Percentiles rank a stretch among this genome's conserved stretches.
Evolutionary conservation across 2,888 invertebrate genomes (phyloP).

Genomic region (Drosophila yooni): DNA sequence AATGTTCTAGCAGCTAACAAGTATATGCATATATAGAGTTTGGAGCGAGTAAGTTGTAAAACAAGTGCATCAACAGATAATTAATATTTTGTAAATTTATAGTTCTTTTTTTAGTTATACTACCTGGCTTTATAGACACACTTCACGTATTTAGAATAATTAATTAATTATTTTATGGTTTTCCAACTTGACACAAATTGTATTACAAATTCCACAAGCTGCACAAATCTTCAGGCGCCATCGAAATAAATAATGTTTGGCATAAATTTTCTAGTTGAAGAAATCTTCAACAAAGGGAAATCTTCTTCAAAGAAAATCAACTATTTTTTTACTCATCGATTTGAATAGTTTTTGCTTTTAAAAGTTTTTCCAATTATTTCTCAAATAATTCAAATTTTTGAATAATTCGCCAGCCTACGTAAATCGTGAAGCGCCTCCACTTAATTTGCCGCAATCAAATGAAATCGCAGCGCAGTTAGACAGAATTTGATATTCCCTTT

Average conservation of each 20-base stretch:
- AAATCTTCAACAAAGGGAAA: not conserved
- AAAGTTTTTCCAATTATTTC: not conserved
- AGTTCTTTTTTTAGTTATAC: not conserved
- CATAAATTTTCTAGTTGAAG: not conserved
- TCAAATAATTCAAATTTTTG: not conserved
- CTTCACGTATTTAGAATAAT: not conserved
- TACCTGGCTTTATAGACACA: not conserved
- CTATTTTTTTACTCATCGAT: not conserved
- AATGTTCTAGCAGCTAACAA: constrained; percentile 24
- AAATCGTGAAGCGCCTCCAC: not conserved
- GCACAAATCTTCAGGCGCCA: not conserved
- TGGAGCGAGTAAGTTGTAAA: not conserved
- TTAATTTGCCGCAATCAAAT: constrained; percentile 1
- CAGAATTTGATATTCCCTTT: constrained; percentile 5
- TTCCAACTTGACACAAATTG: not conserved
- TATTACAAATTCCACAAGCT: not conserved
- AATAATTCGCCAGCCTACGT: not conserved
- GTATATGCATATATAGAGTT: not conserved
- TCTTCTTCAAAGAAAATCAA: not conserved
- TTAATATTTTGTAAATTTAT: not conserved
- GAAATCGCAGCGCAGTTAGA: not conserved
- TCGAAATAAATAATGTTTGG: not conserved
- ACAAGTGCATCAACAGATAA: constrained; percentile 4
- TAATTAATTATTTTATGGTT: not conserved
- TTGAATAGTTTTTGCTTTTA: not conserved